Base-by-base conservation (phyloP, 2,113 vertebrate genomes). In the Isichthys henryi region DNA sequence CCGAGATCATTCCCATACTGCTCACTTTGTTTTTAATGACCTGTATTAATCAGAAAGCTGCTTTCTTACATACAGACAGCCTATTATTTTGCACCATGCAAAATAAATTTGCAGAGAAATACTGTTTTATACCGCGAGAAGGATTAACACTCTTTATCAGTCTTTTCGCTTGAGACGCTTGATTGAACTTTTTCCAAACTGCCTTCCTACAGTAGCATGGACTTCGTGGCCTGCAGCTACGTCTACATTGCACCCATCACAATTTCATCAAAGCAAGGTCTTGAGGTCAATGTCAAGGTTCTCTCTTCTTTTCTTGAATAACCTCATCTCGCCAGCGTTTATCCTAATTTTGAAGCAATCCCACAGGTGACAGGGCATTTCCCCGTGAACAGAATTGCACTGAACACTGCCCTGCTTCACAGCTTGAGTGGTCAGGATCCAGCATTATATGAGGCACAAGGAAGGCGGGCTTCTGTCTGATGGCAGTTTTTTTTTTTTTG, bases 11-110 rank as follows among this genome's bases (percentile, higher is more conserved):
- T 56, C 27, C 27, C 17, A 6, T 39, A 87, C 85, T 88, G 88
- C 89, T 49, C 66, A 70, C 46, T 90, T 89, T 90, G 85, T 89
- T 77, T 84, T 91, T 92, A 83, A 87, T 89, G 86, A 21, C 43
- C 50, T 89, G 88, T 89, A 87, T 88, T 89, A 87, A 88, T 70
- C 88, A 83, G 80, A 88, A 17, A 6, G 27, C 23, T 84, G 53
- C 31, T 62, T 93, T 89, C 66, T 86, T 87, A 89, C 80, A 92
- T 90, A 58, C 90, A 53, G 82, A 91, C 70, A 45, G 89, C 70
- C 56, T 90, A 88, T 19, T 82, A 80, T 89, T 88, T 89, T 88
- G 86, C 77, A 46, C 45, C 50, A 15, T 85, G 8, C 58, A 86
- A 89, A 87, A 88, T 31, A 56, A 87, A 46, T 84, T 84, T 84